Base-by-base conservation (phyloP, 2,888 invertebrate species). In the Prenolepis imparis region DNA sequence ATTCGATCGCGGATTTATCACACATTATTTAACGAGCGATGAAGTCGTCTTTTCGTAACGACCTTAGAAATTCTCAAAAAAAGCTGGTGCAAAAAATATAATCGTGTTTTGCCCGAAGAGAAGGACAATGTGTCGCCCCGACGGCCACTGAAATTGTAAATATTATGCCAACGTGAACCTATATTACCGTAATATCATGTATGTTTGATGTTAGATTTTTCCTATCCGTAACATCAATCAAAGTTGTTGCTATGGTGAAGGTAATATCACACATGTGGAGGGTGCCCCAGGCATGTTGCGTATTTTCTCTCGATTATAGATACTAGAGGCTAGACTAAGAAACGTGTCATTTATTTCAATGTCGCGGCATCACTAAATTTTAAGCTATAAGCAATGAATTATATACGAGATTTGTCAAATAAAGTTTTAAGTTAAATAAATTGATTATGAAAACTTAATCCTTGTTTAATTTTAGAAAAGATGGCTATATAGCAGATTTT, bases 291-390 rank as follows among this genome's bases (percentile, higher is more conserved):
- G 74, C 74, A 36, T 52, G 3, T 74, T 4, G 24, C 15, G 32
- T 36, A 75, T 48, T 75, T 75, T 75, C 74, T 75, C 74, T 66
- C 66, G 48, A 66, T 75, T 21, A 48, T 66, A 75, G 74, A 66
- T 75, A 48, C 66, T 48, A 44, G 36, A 44, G 36, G 18, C 48
- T 75, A 66, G 66, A 66, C 48, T 66, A 75, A 44, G 63, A 66
- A 66, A 21, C 48, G 48, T 66, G 66, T 66, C 66, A 66, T 75
- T 21, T 75, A 36, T 36, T 44, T 66, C 74, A 75, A 48, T 44
- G 66, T 36, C 44, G 66, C 12, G 21, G 18, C 18, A 64, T 64
- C 41, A 36, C 15, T 75, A 64, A 9, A 44, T 21, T 41, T 73
- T 41, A n/a, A 61, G 1, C 2, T 18, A 48, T n/a, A 48, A 68